Percentiles rank a stretch among this genome's conserved stretches.
phyloP scores from a whole-genome alignment of 64 coral and sea anemone species.

The Acropora tenuis region DNA sequence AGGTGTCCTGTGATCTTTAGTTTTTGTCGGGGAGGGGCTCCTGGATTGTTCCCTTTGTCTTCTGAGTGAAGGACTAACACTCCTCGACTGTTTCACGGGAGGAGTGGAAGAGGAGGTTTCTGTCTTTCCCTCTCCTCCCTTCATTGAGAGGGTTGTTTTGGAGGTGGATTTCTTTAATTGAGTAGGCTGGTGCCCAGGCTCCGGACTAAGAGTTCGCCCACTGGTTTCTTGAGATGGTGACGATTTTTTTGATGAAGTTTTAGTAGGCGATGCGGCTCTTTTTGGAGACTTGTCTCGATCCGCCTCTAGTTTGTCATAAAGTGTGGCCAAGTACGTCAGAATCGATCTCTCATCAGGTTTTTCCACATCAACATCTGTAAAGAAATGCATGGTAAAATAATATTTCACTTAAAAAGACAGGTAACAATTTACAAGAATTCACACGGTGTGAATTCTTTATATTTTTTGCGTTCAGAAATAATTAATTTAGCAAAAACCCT shows the following conservation, averaged over 20 bases:
- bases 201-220: conserved; percentile 12
- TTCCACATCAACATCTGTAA: conserved; percentile 62
- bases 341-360: conserved; percentile 75
- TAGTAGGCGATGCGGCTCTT: conserved; percentile 1
- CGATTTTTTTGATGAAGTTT: conserved; percentile 28
- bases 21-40: not conserved
- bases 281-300: conserved; percentile 22
- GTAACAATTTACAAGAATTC: too few species aligned
- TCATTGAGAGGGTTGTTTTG: not conserved
- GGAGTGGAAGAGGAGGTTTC: not conserved
- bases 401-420: not conserved
- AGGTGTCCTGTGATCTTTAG: not conserved
- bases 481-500: too few species aligned
- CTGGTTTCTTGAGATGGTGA: not conserved
- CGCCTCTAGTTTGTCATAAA: conserved; percentile 52
- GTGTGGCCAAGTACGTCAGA: conserved; percentile 58
- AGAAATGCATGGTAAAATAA: not conserved
- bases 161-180: not conserved
- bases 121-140: conserved; percentile 1
- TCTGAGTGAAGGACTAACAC: not conserved
- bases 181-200: not conserved
- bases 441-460: too few species aligned
- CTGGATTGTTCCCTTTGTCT: conserved; percentile 18
- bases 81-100: not conserved
- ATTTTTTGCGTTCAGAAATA: too few species aligned